Conservation (phyloP, 2,888 invertebrate species). For the Pocota personata region DNA sequence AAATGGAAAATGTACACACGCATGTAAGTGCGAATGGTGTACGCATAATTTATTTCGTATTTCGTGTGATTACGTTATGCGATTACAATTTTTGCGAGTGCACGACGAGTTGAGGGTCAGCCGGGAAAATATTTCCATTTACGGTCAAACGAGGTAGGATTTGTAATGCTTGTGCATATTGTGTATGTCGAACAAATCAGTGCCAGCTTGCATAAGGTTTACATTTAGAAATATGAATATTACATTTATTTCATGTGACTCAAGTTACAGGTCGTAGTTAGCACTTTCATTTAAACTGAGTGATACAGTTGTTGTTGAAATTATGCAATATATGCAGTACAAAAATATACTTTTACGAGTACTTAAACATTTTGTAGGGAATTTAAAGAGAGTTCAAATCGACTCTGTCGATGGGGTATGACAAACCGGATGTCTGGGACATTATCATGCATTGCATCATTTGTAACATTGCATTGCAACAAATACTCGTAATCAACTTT, state of each 20-base stretch:
- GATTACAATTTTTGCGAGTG: conserved; percentile 38
- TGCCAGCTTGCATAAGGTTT: conserved; percentile 9
- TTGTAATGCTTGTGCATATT: conserved; percentile 14
- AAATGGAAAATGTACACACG: background rate
- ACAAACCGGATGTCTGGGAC: too few relatives aligned
- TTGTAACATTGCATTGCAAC: too few relatives aligned
- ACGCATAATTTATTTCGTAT: conserved; percentile 23
- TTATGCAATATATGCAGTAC: too few relatives aligned
- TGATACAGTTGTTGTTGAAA: too few relatives aligned
- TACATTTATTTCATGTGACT: background rate
- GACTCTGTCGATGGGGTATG: too few relatives aligned
- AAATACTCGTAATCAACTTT: too few relatives aligned
- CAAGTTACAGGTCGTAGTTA: background rate
- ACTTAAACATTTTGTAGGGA: too few relatives aligned
- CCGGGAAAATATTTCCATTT: conserved; percentile 40
- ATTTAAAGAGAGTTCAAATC: too few relatives aligned
- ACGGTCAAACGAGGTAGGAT: conserved; percentile 40
- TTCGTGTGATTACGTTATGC: conserved; percentile 30
- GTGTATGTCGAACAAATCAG: conserved; percentile 14
- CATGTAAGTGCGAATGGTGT: background rate
- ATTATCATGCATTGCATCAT: too few relatives aligned
- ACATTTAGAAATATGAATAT: conserved; percentile 37
- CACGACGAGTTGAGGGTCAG: conserved; percentile 56
- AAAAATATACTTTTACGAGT: too few relatives aligned
- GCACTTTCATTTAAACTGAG: too few relatives aligned